Base-by-base conservation (phyloP, 2,113 vertebrate genomes). In the Percina caprodes region DNA sequence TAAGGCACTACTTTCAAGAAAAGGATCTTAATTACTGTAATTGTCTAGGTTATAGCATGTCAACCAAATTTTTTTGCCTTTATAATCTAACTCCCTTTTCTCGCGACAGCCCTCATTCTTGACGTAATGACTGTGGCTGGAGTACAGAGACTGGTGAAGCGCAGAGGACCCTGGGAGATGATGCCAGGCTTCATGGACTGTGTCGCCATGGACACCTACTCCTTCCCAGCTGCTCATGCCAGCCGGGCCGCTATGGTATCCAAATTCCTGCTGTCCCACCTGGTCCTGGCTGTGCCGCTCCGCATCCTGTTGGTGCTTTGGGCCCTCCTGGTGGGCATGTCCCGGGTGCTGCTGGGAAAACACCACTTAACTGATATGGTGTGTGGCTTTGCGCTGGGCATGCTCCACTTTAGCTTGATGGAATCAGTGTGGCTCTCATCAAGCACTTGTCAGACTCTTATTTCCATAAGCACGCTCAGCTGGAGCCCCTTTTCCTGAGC, bases 381-480 rank as follows among this genome's bases (percentile, higher is more conserved):
- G 56, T 98, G 96, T 0, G 98, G 98, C 79, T 99, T 99, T 6
- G 86, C 95, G 0, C 95, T 98, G 0, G 98, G 98, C 84, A 94
- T 98, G 90, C 83, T 99, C 66, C 97, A 99, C 92, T 99, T 97
- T 84, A 95, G 96, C 91, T 91, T 99, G 89, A 97, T 99, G 95
- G 97, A 99, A 95, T 84, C 96, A 3, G 95, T 99, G 82, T 99
- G 98, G 98, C 96, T 99, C 80, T 96, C 98, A 1, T 98, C 98
- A 24, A 96, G 95, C 91, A 95, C 96, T 14, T 99, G 98, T 82
- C 98, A 99, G 93, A 96, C 96, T 91, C 93, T 99, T 81, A 97
- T 98, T 91, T 98, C 97, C 0, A 97, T 97, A 79, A 96, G 97
- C 93, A 95, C 92, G 3, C 77, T 95, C 83, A 95, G 93, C 92